Base-by-base conservation (phyloP, 2,113 vertebrate genomes). In the Cricetomys ansorgei region DNA sequence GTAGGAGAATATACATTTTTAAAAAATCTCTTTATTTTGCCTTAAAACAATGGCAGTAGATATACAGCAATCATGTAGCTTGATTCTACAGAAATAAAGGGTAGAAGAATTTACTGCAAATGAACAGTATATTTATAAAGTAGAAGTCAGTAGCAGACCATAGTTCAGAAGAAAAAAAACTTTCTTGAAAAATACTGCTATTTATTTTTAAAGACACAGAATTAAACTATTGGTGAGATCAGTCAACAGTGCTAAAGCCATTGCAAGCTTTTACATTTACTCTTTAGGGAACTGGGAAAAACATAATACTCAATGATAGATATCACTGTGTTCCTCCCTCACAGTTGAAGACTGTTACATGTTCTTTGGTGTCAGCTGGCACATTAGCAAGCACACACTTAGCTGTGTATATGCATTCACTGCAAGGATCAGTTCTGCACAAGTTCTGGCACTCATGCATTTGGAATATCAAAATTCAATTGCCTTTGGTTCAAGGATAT, bases 201-300 rank as follows among this genome's bases (percentile, higher is more conserved):
- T 94, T 93, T 84, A 73, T 86, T 94, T 88, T 92, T 50, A 94
- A 89, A 92, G 95, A 95, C 88, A 40, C 37, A 88, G 75, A 95
- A 7, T 85, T 88, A 79, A 55, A 21, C 72, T 94, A 31, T 72
- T 77, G 0, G 4, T 65, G 29, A 96, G 34, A 83, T 67, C 62
- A 84, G 15, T 95, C 37, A 53, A 90, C 89, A 90, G 37, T 95
- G 53, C 53, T 90, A 45, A 93, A 81, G 45, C 62, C 75, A 64
- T 88, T 64, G 31, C 1, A 59, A 40, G 27, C 34, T 94, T 89
- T 80, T 37, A 85, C 2, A 0, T 77, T 91, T 89, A 88, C 29
- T 50, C 19, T 67, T 88, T 80, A 55, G 13, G 34, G 19, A 67
- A 59, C 16, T 90, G 69, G 57, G 70, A 75, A 77, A 92, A 29